A percentile compares a stretch with the other conserved stretches of the same genome.
Conservation (phyloP, 2,113 vertebrate species). For the Erinaceus europaeus region DNA sequence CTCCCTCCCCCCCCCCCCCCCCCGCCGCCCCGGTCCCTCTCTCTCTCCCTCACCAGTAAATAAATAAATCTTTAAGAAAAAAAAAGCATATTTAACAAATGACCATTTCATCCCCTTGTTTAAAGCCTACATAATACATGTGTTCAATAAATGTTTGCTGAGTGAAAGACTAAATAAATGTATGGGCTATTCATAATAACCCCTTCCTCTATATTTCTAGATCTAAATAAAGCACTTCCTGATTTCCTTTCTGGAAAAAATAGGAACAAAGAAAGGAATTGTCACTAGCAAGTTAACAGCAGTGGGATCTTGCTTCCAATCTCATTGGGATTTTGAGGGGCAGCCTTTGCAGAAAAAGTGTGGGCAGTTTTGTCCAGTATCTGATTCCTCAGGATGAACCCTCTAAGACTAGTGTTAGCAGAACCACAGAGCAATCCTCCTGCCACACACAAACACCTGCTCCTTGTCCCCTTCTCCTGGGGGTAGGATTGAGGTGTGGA, state of each 20-base stretch:
- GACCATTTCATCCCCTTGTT: neutral
- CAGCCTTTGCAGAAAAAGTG: neutral
- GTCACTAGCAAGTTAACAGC: neutral
- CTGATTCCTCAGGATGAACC: neutral
- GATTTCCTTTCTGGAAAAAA: neutral
- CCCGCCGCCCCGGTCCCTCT: too few relatives aligned
- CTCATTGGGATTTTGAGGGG: neutral
- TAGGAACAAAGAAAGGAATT: constrained; percentile 5
- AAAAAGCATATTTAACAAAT: neutral
- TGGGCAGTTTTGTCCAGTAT: neutral
- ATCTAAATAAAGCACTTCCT: neutral
- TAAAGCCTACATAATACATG: neutral
- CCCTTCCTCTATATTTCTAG: neutral
- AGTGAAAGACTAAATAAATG: neutral
- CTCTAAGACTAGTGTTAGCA: neutral
- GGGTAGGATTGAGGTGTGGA: neutral
- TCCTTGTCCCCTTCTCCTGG: neutral
- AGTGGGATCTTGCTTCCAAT: neutral
- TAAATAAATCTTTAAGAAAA: too few relatives aligned
- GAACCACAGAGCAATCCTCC: too few relatives aligned
- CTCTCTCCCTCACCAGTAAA: too few relatives aligned
- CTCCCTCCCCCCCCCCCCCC: too few relatives aligned
- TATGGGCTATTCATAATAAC: neutral
- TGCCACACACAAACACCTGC: neutral
- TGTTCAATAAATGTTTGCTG: neutral